phyloP scores from a whole-genome alignment of 2,113 vertebrate species.

The Centrocercus urophasianus region DNA sequence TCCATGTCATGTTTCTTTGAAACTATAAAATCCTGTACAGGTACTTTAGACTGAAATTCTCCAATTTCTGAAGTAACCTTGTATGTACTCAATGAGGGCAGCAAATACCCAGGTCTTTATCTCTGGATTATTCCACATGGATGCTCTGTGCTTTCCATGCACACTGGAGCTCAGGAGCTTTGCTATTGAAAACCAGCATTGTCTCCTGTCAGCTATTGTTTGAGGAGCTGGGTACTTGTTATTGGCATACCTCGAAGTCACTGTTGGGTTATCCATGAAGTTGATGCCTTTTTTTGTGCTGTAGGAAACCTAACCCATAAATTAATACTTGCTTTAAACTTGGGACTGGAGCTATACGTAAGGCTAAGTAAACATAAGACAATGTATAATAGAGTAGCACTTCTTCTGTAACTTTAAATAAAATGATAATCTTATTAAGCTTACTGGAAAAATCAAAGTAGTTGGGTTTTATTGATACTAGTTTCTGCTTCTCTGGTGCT shows the following conservation, averaged over 20 bases:
- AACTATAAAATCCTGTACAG: background rate
- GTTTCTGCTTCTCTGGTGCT: background rate
- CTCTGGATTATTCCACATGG: background rate
- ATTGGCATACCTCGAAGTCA: background rate
- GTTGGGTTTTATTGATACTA: background rate
- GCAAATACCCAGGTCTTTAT: background rate
- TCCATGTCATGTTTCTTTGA: background rate
- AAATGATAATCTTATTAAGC: background rate
- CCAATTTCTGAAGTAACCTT: background rate
- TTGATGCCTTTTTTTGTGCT: background rate
- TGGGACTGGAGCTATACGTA: background rate
- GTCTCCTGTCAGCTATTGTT: background rate
- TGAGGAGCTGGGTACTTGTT: background rate
- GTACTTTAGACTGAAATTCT: background rate
- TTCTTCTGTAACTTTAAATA: background rate
- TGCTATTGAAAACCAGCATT: background rate
- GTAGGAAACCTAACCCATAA: background rate
- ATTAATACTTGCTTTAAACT: background rate
- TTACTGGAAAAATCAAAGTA: accelerated
- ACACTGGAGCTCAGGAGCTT: background rate
- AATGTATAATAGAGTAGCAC: background rate
- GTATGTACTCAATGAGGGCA: no score
- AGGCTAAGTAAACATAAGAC: background rate
- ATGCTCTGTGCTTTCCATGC: background rate
- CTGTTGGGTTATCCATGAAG: background rate